Evolutionary conservation across 1,140 invertebrate genomes (phyloP), one percentile per base, ranked within the genome.

Genomic region (Aphidius ervi): DNA sequence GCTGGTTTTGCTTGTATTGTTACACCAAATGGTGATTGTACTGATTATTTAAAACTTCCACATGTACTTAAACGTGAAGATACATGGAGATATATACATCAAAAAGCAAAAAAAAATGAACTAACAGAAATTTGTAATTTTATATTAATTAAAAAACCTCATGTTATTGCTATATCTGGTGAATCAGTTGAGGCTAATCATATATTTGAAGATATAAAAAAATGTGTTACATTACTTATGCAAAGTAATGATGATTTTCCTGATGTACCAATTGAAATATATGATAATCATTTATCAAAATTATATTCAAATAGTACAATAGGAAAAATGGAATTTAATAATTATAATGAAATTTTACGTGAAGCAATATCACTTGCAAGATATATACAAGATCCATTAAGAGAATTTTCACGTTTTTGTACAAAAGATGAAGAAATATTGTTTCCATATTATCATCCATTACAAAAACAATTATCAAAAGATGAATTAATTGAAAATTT

Each of bases 361-460:
- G 91, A 98, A 79, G 93, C 97, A 2, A 87, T 98, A 53, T 98
- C 95, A 3, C 75, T 99, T 50, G 96, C 91, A 0, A 82, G 98
- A 54, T 84, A 93, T 52, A 82, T 99, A 65, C 95, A 98, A 76
- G 98, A 99, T 82, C 97, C 98, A 0, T 76, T 99, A 0, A 86
- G 98, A 20, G 97, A 99, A 75, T 97, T 95, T 76, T 93, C 94
- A 2, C 95, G 98, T 74, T 80, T 99, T 0, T 98, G 94, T 76
- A 96, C 94, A 16, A 82, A 87, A 0, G 96, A 99, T 71, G 94
- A 98, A 60, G 97, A 99, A 81, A 93, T 99, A 65, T 74, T 99
- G 0, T 97, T 94, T 73, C 82, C 99, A 3, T 87, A 93, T 63
- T 97, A 92, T 73, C 95, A 80, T 47, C 57, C 57, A 9, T 58